Conservation (phyloP, 2,113 vertebrate species). For the Perccottus glenii region DNA sequence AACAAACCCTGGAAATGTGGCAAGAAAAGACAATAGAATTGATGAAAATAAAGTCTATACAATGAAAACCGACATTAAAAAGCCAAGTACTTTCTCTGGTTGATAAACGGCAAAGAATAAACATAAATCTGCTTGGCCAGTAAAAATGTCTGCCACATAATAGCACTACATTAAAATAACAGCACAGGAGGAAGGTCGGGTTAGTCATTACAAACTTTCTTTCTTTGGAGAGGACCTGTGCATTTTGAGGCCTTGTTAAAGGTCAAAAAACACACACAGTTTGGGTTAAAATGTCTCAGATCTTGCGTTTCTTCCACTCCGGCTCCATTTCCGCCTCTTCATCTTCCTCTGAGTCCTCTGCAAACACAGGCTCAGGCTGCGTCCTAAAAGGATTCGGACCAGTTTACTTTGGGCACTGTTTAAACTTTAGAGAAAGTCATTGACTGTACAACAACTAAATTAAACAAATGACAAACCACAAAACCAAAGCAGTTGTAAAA, state of each 20-base stretch:
- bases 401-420: not conserved
- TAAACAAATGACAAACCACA: conserved; percentile 26
- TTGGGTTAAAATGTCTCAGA: conserved; percentile 75
- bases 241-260: not conserved
- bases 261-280: not conserved
- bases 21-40: conserved; percentile 44
- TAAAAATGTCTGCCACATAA: conserved; percentile 14
- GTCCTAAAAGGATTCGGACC: conserved; percentile 81
- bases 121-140: conserved; percentile 25
- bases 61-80: conserved; percentile 44
- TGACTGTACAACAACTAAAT: not conserved
- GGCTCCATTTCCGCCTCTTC: conserved; percentile 92
- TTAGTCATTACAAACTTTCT: not conserved
- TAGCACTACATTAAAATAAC: conserved; percentile 5
- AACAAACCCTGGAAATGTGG: conserved; percentile 42
- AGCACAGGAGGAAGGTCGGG: conserved; percentile 7
- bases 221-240: not conserved
- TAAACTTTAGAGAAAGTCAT: not conserved
- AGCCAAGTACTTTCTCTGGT: conserved; percentile 23
- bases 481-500: not conserved
- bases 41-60: conserved; percentile 41
- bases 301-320: conserved; percentile 98
- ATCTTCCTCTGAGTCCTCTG: conserved; percentile 90
- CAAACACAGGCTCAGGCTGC: conserved; percentile 92
- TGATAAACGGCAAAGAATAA: conserved; percentile 27